Evolutionary conservation across 2,113 vertebrate genomes (phyloP), one percentile per base, ranked within the genome.

Genomic region (Herpetotheres cachinnans): DNA sequence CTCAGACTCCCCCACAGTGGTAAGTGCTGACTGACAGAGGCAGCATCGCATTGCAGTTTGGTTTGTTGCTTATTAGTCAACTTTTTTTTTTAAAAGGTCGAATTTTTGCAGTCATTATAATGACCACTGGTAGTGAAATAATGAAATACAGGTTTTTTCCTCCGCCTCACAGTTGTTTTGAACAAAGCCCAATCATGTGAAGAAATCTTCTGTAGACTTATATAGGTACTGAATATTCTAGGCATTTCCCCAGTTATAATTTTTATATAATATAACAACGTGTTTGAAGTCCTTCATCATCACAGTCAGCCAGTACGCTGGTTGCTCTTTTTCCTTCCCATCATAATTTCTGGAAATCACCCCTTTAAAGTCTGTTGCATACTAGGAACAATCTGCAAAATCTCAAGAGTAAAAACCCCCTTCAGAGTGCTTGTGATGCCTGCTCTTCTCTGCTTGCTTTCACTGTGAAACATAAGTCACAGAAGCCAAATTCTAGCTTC

Each of bases 11-110:
- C 40, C 36, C 22, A 0, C 6, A 16, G 36, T 0, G 0, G 1
- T 13, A 20, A 56, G 16, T 3, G 21, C 27, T 55, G 49, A 15
- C 47, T 56, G 80, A 49, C 47, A 56, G 7, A 24, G 4, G 14
- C 29, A 71, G 32, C 22, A 38, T 2, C 0, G 0, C 3, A 0
- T 3, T 56, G 34, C 5, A 1, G 7, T 11, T 62, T 46, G 36
- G 16, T 20, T 65, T 19, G 12, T 16, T 42, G 18, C 18, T 55
- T 44, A 16, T 55, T 40, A 46, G 30, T 13, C 70, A 67, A 5
- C 20, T 21, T 34, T 22, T 7, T 17, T 24, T 61, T 36, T 62
- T 11, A 16, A 61, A 21, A 3, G 0, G 12, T 29, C 0, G 0
- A 38, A 32, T 25, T 52, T 76, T 42, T 59, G 32, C 71, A 55